Evolutionary conservation across 2,888 invertebrate genomes (phyloP), one percentile per base, ranked within the genome.

Genomic region (Archips crataeganus): DNA sequence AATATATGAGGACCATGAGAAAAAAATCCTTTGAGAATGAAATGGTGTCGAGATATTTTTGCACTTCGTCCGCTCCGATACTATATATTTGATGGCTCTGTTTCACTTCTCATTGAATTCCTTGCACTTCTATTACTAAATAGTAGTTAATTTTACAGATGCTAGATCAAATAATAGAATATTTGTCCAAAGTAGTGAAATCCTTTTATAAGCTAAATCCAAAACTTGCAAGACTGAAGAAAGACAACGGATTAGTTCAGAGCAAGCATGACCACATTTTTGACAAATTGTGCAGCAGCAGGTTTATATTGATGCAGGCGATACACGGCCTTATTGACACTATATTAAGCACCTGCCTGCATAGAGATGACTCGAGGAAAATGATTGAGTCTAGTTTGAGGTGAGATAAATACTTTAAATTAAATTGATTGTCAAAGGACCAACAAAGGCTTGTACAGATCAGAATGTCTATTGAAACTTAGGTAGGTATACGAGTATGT

Each of bases 351-450:
- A 94, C 94, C 10, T 95, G 94, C 80, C 84, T 96, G 39, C 95
- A 95, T 82, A 91, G 95, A 79, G 95, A 95, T 82, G 95, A 95
- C 79, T 94, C 95, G 0, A 95, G 96, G 79, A 94, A 94, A 81
- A 89, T 95, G 83, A 90, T 96, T 60, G 94, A 94, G 80, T 92
- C 95, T 60, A 95, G 94, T 79, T 90, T 96, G 78, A 95, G 94
- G 96, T 96, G 86, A 89, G 86, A 32, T 57, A 10, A 32, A 54
- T 54, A 54, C n/a, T 49, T n/a, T 10, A 11, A 45, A 11, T 45
- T 42, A 9, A 42, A 9, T 45, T 45, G 6, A n/a, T n/a, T 4
- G n/a, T 49, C 51, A 9, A 54, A 23, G 15, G 49, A 49, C 45
- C 51, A 51, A 15, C 15, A 49, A 49, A 2, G 47, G 4, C 49